Base-by-base conservation (phyloP, 2,888 invertebrate species). In the Stenoptilia bipunctidactyla region DNA sequence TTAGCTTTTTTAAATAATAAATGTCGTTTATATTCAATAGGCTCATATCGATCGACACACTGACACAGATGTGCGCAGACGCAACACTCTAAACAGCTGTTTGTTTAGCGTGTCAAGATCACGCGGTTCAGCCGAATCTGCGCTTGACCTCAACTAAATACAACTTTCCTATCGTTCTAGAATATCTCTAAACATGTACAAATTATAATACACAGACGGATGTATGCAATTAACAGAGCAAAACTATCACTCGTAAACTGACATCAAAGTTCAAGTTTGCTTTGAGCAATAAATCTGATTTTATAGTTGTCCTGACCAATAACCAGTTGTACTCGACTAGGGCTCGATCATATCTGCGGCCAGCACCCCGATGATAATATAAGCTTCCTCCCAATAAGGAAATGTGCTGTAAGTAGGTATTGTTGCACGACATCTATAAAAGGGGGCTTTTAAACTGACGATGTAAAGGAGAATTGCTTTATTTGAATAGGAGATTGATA, bases 81-180 rank as follows among this genome's bases (percentile, higher is more conserved):
- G 50, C 45, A 45, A 8, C 20, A 20, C 4, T 20, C 45, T 47
- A 51, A 55, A 49, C 53, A 25, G 34, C 13, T 2, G 33, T 35
- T 25, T 34, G 4, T 5, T 13, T 45, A 56, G 53, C 50, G 53
- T 68, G 70, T 69, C 69, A 70, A 69, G 67, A 67, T 53, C 67
- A 57, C 53, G 53, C 53, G 20, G 37, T 12, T 9, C 12, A 40
- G 14, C 37, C 33, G 33, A 27, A 15, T 53, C 51, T 58, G 51
- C 51, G 53, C 54, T 52, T 61, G 55, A 58, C 58, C 51, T 40
- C 30, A 30, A 30, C 4, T n/a, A 8, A 3, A 30, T n/a, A 30
- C n/a, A 30, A 30, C 30, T n/a, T 30, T 30, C 20, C 20, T 20
- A 33, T 13, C 14, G 13, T 27, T 15, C 20, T 20, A 20, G 10